phyloP scores from a whole-genome alignment of 1,140 invertebrate species.

The Temnothorax curvispinosus region DNA sequence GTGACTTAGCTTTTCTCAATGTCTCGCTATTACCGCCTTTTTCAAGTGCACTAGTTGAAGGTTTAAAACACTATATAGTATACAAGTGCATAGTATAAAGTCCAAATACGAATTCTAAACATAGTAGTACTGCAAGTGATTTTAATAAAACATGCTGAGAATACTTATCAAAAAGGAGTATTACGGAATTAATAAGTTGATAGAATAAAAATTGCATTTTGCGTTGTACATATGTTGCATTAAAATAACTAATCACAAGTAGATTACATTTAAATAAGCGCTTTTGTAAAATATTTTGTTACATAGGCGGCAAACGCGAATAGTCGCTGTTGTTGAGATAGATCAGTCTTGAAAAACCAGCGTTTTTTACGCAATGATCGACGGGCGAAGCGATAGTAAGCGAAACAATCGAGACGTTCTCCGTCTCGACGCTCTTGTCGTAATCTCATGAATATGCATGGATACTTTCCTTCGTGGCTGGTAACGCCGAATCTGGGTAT shows the following conservation, averaged over 20 bases:
- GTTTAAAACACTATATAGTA: not conserved
- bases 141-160: not conserved
- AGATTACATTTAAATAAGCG: not conserved
- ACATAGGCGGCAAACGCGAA: not conserved
- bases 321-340: not conserved
- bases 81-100: no score
- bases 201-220: not conserved
- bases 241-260: not conserved
- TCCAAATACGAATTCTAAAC: not conserved
- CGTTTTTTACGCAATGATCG: not conserved
- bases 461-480: conserved; percentile 50
- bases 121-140: not conserved
- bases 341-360: not conserved
- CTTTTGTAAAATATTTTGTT: not conserved
- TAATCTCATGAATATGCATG: conserved; percentile 72
- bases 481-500: conserved; percentile 54
- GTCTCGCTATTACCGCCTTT: not conserved
- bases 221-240: not conserved
- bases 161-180: not conserved
- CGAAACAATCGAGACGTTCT: conserved; percentile 50
- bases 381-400: conserved; percentile 9
- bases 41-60: not conserved
- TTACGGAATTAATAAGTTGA: not conserved
- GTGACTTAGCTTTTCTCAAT: conserved; percentile 39
- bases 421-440: conserved; percentile 37